Percentiles rank a stretch among this genome's conserved stretches.
Evolutionary conservation across 2,888 invertebrate genomes (phyloP).

Genomic region (Alitta virens): DNA sequence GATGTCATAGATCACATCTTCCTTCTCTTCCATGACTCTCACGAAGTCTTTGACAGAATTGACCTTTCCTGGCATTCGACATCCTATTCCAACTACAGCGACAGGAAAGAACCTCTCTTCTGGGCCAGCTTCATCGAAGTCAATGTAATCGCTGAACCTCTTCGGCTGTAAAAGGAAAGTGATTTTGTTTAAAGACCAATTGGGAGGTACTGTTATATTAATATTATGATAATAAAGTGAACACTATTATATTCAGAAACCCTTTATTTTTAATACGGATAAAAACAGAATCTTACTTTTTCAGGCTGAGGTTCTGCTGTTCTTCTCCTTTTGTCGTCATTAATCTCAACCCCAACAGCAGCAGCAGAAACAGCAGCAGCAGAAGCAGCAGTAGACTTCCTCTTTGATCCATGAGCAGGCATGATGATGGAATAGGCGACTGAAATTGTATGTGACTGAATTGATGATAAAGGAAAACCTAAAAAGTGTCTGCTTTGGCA

Average conservation of each 20-base stretch:
- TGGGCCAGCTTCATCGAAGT: neutral
- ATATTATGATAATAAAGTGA: too few species aligned
- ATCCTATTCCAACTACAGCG: slow-evolving; percentile 22
- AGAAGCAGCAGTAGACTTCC: neutral
- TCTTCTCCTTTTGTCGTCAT: neutral
- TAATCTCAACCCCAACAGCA: too few species aligned
- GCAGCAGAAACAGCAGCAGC: neutral
- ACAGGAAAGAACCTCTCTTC: slow-evolving; percentile 15
- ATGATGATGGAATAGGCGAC: neutral
- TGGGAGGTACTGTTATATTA: too few species aligned
- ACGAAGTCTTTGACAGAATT: slow-evolving; percentile 17
- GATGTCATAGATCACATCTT: slow-evolving; percentile 13
- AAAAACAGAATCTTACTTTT: too few species aligned
- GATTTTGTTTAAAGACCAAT: too few species aligned
- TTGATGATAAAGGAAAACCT: too few species aligned
- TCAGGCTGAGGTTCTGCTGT: neutral
- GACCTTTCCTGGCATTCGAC: slow-evolving; percentile 22
- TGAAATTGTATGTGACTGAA: too few species aligned
- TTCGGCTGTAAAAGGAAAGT: too few species aligned
- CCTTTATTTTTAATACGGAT: too few species aligned
- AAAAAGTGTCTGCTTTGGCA: too few species aligned
- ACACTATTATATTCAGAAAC: too few species aligned
- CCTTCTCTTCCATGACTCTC: slow-evolving; percentile 16
- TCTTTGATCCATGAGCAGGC: neutral
- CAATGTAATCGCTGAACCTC: too few species aligned